phyloP scores from a whole-genome alignment of 2,113 vertebrate genomes.

The Scolopax mira region DNA sequence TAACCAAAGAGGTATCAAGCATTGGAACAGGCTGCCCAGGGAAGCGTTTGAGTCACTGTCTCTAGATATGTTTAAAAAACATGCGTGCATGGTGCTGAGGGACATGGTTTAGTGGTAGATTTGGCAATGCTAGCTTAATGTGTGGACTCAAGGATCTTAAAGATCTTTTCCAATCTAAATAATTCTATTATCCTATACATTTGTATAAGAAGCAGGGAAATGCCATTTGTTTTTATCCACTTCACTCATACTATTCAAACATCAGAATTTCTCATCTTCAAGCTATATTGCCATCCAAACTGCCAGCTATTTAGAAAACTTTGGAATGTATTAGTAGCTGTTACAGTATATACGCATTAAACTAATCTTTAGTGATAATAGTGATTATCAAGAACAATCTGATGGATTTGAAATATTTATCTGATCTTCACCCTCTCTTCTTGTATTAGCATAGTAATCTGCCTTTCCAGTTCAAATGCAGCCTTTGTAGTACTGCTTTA shows the following conservation, averaged over 20 bases:
- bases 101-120: background rate
- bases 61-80: background rate
- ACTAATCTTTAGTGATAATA: slow-evolving; percentile 20
- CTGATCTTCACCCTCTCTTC: background rate
- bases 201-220: background rate
- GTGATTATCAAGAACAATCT: background rate
- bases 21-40: background rate
- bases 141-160: background rate
- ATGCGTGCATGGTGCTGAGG: background rate
- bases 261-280: background rate
- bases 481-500: background rate
- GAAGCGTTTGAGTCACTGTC: background rate
- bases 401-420: slow-evolving; percentile 36
- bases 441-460: slow-evolving; percentile 40
- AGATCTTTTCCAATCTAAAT: background rate
- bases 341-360: background rate
- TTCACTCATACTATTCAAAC: background rate
- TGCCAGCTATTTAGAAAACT: background rate
- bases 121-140: background rate
- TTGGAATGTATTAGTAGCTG: background rate
- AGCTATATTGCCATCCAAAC: background rate
- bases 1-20: background rate
- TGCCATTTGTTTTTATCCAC: background rate
- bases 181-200: background rate
- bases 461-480: slow-evolving; percentile 3